A percentile compares a stretch with the other conserved stretches of the same genome.
Conservation (phyloP, 2,888 invertebrate genomes). For the Cerastis leucographa region DNA sequence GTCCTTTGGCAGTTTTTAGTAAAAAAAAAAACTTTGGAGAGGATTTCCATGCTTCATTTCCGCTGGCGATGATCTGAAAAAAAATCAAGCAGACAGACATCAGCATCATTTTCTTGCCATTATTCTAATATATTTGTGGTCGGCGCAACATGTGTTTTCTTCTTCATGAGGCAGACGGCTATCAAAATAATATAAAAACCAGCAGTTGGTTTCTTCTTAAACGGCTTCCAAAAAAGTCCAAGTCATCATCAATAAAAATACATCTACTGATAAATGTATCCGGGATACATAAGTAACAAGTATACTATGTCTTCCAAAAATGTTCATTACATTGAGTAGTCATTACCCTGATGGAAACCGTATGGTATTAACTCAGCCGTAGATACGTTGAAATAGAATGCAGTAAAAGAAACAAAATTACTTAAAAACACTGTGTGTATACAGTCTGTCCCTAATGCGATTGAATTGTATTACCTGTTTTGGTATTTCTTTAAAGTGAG, state of each 20-base stretch:
- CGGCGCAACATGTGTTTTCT: no score
- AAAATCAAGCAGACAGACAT: no score
- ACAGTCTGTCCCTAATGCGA: slow-evolving; percentile 8
- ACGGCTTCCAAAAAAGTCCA: neutral
- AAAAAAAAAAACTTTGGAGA: no score
- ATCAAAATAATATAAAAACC: neutral
- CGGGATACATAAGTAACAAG: slow-evolving; percentile 7
- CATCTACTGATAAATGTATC: neutral
- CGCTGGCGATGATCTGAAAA: no score
- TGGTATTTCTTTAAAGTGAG: neutral
- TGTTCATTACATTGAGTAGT: slow-evolving; percentile 52
- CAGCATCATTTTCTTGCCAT: no score
- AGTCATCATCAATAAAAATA: slow-evolving; percentile 5
- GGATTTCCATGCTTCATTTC: no score
- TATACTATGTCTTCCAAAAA: slow-evolving; percentile 16
- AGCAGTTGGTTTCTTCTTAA: neutral
- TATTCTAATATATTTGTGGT: no score
- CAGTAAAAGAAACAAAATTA: slow-evolving; percentile 33
- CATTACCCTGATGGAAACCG: slow-evolving; percentile 35
- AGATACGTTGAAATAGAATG: neutral
- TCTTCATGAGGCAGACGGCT: no score
- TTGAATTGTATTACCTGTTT: slow-evolving; percentile 27
- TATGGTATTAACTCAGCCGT: slow-evolving; percentile 8
- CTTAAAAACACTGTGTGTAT: slow-evolving; percentile 10
- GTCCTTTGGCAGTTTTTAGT: no score